Percentiles rank a stretch among this genome's conserved stretches.
Evolutionary conservation across 1,140 invertebrate genomes (phyloP).

Genomic region (Drosophila lowei): DNA sequence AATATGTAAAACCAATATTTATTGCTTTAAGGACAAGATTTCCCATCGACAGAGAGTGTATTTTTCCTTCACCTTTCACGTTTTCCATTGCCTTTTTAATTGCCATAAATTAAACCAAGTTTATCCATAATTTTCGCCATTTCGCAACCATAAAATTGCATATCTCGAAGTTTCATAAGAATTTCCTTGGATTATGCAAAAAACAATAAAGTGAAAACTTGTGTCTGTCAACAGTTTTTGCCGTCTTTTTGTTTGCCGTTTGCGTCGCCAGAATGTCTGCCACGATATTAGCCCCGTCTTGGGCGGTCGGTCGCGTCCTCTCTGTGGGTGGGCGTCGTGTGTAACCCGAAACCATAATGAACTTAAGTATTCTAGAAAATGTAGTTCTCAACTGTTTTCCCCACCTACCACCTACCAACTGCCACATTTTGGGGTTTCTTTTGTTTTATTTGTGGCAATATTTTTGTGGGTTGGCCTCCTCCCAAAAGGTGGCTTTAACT

Average conservation of each 20-base stretch:
- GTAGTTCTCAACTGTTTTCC: neutral
- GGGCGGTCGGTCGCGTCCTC: neutral
- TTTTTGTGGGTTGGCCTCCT: conserved; percentile 29
- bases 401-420: too few species aligned
- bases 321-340: conserved; percentile 5
- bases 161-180: conserved; percentile 44
- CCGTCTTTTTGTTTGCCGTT: conserved; percentile 37
- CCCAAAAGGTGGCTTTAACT: conserved; percentile 16
- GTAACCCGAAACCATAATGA: conserved; percentile 70
- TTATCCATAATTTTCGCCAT: conserved; percentile 10
- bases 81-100: conserved; percentile 29
- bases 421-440: conserved; percentile 17
- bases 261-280: conserved; percentile 44
- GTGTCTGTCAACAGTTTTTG: conserved; percentile 32
- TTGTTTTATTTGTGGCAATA: conserved; percentile 46
- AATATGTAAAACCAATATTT: too few species aligned
- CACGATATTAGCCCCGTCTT: conserved; percentile 30
- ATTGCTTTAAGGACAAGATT: too few species aligned
- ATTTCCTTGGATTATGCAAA: conserved; percentile 63
- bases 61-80: conserved; percentile 7
- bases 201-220: conserved; percentile 34
- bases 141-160: conserved; percentile 44
- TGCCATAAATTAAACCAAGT: conserved; percentile 21
- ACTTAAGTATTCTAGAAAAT: conserved; percentile 54
- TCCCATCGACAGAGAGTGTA: conserved; percentile 10